Percentiles rank a stretch among this genome's conserved stretches.
phyloP scores from a whole-genome alignment of 2,888 invertebrate genomes.

The Phymatocera aterrima region DNA sequence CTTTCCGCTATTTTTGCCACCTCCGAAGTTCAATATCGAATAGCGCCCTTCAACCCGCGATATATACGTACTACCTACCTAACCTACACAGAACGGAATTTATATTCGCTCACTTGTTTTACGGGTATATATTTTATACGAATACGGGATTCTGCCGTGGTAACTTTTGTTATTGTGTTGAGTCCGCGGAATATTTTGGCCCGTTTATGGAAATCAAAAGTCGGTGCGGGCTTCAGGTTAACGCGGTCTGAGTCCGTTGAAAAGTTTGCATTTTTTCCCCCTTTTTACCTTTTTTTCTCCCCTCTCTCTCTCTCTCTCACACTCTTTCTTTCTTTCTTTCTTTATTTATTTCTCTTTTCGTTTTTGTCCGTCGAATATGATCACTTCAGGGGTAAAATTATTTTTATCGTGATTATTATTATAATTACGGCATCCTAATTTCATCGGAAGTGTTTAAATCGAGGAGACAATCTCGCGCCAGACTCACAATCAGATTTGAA shows the following conservation, averaged over 20 bases:
- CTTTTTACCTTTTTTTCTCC: background rate
- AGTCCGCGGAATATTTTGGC: constrained; percentile 35
- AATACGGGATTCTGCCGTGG: constrained; percentile 9
- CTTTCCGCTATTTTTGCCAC: background rate
- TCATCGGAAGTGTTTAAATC: constrained; percentile 20
- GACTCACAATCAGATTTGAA: constrained; percentile 21
- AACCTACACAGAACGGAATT: constrained; percentile 2
- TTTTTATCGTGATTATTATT: no score
- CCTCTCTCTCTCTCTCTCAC: background rate
- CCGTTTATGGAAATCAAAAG: constrained; percentile 32
- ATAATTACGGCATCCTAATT: constrained; percentile 30
- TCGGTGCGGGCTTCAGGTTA: constrained; percentile 20
- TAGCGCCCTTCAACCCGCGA: background rate
- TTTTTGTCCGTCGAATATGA: constrained; percentile 9
- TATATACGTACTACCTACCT: no score
- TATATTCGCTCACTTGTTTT: constrained; percentile 41
- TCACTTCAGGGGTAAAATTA: background rate
- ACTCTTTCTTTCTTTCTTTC: background rate
- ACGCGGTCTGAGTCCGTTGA: constrained; percentile 24
- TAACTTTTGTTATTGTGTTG: constrained; percentile 41
- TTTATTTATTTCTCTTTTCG: background rate
- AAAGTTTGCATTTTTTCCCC: background rate
- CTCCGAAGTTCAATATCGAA: background rate
- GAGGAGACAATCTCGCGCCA: constrained; percentile 1
- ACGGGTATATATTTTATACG: constrained; percentile 26